Base-by-base conservation (phyloP, 2,888 invertebrate genomes). In the Callinectes sapidus region DNA sequence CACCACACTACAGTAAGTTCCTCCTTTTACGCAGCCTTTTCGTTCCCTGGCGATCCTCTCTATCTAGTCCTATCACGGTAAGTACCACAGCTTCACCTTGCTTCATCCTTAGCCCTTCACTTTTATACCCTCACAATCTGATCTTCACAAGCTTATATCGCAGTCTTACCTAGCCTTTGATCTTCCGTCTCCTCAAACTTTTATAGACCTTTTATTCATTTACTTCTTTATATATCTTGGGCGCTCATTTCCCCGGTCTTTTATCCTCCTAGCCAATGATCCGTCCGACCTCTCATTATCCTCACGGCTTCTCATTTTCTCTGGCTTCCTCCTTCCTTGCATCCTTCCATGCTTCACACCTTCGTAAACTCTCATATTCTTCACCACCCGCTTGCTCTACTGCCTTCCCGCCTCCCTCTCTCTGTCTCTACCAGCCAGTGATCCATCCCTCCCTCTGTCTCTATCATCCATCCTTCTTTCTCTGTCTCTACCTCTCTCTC, bases 311-410 rank as follows among this genome's bases (percentile, higher is more conserved):
- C 54, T 48, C 48, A 54, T 87, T 87, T 28, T 54, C 42, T 48
- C 87, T 28, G 28, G 71, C 28, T 28, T 28, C 71, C 28, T 71
- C 71, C 71, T 71, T 28, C 28, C 71, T 10, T 71, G 71, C 71
- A 71, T 71, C 28, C 71, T 71, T 71, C 71, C 71, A 71, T 71
- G 71, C 71, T 71, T 71, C 71, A 71, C 28, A 28, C 71, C n/a
- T 71, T n/a, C 71, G n/a, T 28, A 28, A 71, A 71, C 71, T 71
- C 28, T 71, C 71, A 71, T 71, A 71, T 71, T 71, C 71, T 71
- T 71, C 6, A 28, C 71, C 28, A 2, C 71, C 28, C 10, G 66
- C 8, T n/a, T 71, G 66, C 71, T 71, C 71, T n/a, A 5, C 71
- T n/a, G n/a, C 71, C 28, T 28, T 71, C 71, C 28, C 28, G 8